A percentile compares a stretch with the other conserved stretches of the same genome.
Conservation (phyloP, 1,140 invertebrate species). For the Venustaconcha ellipsiformis region DNA sequence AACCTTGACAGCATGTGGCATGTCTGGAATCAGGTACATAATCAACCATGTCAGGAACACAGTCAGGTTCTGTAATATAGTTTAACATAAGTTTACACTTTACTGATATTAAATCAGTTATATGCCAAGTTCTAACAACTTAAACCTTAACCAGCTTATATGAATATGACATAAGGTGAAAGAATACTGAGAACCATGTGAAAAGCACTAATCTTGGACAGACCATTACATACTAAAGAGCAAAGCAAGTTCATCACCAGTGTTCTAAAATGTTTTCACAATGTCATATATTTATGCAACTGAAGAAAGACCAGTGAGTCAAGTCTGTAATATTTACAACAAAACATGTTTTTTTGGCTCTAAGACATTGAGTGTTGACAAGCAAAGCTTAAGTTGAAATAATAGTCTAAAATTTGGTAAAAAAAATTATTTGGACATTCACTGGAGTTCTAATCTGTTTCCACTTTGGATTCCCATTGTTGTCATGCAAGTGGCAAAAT, state of each 20-base stretch:
- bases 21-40: conserved; percentile 88
- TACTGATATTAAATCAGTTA: background rate
- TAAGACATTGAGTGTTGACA: too few species aligned
- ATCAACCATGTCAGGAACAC: conserved; percentile 85
- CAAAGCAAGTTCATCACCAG: background rate
- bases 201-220: conserved; percentile 1
- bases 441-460: too few species aligned
- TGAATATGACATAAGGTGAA: conserved; percentile 3
- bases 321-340: too few species aligned
- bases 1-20: conserved; percentile 80
- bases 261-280: too few species aligned
- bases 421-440: too few species aligned
- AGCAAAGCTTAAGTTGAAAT: too few species aligned
- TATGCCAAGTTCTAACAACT: background rate
- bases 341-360: too few species aligned
- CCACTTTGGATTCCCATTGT: too few species aligned
- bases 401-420: too few species aligned
- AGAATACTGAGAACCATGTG: conserved; percentile 10
- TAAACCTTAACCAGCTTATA: background rate
- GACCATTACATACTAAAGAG: background rate
- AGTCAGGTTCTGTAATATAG: conserved; percentile 81
- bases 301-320: too few species aligned
- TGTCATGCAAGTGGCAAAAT: too few species aligned
- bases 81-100: conserved; percentile 11
- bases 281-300: too few species aligned